Evolutionary conservation across 2,888 invertebrate genomes (phyloP).

Genomic region (Morpho achilles): DNA sequence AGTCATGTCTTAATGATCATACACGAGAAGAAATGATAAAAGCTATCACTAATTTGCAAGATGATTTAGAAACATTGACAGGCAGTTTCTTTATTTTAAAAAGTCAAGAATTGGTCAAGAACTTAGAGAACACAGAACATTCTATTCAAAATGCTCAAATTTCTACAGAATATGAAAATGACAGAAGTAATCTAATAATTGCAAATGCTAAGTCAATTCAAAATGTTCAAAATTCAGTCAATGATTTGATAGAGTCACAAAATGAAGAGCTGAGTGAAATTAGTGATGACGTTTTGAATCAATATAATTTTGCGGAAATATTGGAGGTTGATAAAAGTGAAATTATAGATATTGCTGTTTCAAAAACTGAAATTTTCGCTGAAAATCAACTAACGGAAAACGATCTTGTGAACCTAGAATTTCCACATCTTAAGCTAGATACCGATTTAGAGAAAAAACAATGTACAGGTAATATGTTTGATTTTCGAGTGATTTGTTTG

Average conservation of each 20-base stretch:
- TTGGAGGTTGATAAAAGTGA: not conserved
- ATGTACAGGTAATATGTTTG: no score
- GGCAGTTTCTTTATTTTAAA: constrained; percentile 21
- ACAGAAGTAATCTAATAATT: not conserved
- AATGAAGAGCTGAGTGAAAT: not conserved
- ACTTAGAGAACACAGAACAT: not conserved
- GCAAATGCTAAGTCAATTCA: not conserved
- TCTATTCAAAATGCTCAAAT: not conserved
- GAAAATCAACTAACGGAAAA: no score
- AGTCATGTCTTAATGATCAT: constrained; percentile 36
- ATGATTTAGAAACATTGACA: constrained; percentile 46
- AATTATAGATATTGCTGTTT: not conserved
- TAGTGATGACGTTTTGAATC: not conserved
- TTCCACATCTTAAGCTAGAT: no score
- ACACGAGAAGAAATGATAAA: constrained; percentile 42
- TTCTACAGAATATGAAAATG: not conserved
- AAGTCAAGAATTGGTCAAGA: not conserved
- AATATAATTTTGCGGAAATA: not conserved
- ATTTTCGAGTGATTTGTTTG: no score
- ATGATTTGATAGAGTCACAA: not conserved
- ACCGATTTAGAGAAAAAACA: no score
- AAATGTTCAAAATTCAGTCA: not conserved
- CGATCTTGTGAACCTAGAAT: no score
- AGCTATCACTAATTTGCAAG: constrained; percentile 47
- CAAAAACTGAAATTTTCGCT: no score